Base-by-base conservation (phyloP, 1,140 invertebrate genomes). In the Halictus rubicundus region DNA sequence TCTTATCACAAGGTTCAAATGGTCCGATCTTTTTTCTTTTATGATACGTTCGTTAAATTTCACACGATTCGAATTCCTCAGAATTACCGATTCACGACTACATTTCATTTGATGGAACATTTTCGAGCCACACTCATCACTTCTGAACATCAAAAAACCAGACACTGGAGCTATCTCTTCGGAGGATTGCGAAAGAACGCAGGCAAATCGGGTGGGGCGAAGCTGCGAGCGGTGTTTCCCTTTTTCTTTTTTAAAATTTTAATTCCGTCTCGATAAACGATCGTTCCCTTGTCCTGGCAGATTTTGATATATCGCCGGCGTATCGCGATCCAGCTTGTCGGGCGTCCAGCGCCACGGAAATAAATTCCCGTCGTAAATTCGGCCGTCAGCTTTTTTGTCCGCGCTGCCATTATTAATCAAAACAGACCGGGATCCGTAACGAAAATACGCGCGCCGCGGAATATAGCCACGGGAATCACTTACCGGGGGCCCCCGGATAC, bases 351-450 rank as follows among this genome's bases (percentile, higher is more conserved):
- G 63, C 21, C 32, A 27, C 27, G 16, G 32, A 78, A 72, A 78
- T 78, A 78, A 78, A 78, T 78, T 72, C 70, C 68, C 76, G 76
- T 39, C 66, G 76, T 72, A 72, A 78, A 72, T 78, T 72, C 32
- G 42, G 12, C 68, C 59, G 68, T 78, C 76, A 54, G 68, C 21
- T 78, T 52, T 78, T 78, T 78, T 46, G 52, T 57, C 46, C 46
- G 76, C 42, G 65, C 74, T 60, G 66, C 76, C 76, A 78, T 78
- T 78, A 78, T 78, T 78, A 78, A 78, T 78, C 68, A 78, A 78
- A 78, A 78, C 76, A 78, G 9, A 46, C 42, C 42, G 42, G 68
- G 32, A 49, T 59, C 59, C 27, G 59, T 32, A 78, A 72, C 76
- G 66, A 78, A 78, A 78, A 78, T 78, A 78, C 59, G 46, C 27